A percentile compares a stretch with the other conserved stretches of the same genome.
Evolutionary conservation across 2,888 invertebrate genomes (phyloP).

Genomic region (Drosophila paracracens): DNA sequence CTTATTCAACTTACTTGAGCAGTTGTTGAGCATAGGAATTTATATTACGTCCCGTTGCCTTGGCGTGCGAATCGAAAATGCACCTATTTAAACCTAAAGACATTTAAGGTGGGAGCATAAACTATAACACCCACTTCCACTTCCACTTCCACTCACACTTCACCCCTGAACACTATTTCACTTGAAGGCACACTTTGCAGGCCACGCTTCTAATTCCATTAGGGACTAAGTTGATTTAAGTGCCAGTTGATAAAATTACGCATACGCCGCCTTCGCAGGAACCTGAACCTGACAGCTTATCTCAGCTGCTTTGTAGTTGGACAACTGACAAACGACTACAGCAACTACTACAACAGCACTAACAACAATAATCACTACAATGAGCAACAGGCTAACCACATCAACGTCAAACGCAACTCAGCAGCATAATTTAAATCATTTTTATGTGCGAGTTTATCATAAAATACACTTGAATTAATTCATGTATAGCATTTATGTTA

Average conservation of each 20-base stretch:
- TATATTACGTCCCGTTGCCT: conserved; percentile 28
- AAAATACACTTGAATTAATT: background rate
- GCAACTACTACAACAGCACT: background rate
- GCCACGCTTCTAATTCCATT: conserved; percentile 53
- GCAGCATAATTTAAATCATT: conserved; percentile 1
- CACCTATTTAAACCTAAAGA: conserved; percentile 57
- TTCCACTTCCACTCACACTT: background rate
- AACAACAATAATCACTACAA: conserved; percentile 3
- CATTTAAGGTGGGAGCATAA: conserved; percentile 33
- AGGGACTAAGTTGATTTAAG: conserved; percentile 66
- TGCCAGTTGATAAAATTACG: conserved; percentile 47
- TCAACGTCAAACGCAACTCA: conserved; percentile 26
- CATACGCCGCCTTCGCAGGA: conserved; percentile 39
- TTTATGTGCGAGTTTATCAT: background rate
- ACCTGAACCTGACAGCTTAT: conserved; percentile 38
- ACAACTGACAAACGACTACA: conserved; percentile 15
- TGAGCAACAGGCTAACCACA: conserved; percentile 43
- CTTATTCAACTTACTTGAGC: conserved; percentile 52
- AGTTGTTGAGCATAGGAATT: conserved; percentile 57
- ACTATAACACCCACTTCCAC: background rate
- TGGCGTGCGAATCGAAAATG: conserved; percentile 21
- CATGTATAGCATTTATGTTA: background rate
- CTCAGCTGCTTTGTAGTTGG: conserved; percentile 34
- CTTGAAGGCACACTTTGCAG: conserved; percentile 5
- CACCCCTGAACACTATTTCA: background rate